Conservation (phyloP, 2,888 invertebrate genomes). For the Orgyia antiqua region DNA sequence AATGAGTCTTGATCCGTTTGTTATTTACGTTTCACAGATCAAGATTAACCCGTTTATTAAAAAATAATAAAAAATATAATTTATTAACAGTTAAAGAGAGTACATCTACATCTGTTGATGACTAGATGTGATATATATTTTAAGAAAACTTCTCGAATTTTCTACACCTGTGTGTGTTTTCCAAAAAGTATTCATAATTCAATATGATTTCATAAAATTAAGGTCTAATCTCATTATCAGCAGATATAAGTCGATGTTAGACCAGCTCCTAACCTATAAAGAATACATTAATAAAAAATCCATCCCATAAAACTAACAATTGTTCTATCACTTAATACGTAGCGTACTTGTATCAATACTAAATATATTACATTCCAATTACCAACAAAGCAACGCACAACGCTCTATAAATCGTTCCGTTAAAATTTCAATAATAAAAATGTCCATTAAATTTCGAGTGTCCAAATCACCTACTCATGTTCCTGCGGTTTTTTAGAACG, state of each 20-base stretch:
- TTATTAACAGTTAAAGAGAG: slow-evolving; percentile 8
- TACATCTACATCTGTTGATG: too few species aligned
- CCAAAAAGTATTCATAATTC: too few species aligned
- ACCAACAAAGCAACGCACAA: slow-evolving; percentile 69
- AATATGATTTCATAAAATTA: too few species aligned
- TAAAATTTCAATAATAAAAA: slow-evolving; percentile 40
- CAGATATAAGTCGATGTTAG: too few species aligned
- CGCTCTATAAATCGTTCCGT: slow-evolving; percentile 49
- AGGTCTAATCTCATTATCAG: too few species aligned
- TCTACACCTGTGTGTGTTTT: too few species aligned
- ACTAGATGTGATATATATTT: too few species aligned
- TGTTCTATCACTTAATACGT: slow-evolving; percentile 59
- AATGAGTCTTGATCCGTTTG: slow-evolving; percentile 44
- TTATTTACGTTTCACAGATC: slow-evolving; percentile 13
- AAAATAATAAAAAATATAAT: slow-evolving; percentile 10
- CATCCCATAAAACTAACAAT: slow-evolving; percentile 54
- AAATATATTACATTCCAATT: slow-evolving; percentile 57
- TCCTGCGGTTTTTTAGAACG: slow-evolving; percentile 39
- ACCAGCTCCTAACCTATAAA: too few species aligned
- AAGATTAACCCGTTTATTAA: slow-evolving; percentile 7
- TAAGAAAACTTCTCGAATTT: too few species aligned
- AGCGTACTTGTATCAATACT: slow-evolving; percentile 55
- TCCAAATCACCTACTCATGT: slow-evolving; percentile 73
- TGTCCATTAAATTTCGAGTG: slow-evolving; percentile 57
- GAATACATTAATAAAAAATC: slow-evolving; percentile 6